A percentile compares a stretch with the other conserved stretches of the same genome.
phyloP scores from a whole-genome alignment of 64 coral and sea anemone genomes.

The Trachythela sp. region DNA sequence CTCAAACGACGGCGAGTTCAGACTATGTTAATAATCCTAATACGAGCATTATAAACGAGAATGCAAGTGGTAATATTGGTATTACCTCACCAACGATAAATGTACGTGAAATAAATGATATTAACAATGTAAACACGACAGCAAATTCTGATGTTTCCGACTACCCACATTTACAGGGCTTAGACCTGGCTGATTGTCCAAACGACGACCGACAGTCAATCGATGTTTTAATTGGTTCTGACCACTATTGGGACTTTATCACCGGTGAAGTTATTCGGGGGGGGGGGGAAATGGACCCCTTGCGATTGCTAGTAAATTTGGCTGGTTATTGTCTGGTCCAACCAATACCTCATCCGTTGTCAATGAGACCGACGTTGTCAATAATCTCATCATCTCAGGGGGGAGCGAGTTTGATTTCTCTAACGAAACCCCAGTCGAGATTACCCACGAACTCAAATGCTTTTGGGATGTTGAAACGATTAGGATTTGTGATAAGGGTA shows the following conservation, averaged over 20 bases:
- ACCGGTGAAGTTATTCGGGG: background rate
- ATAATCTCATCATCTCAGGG: no score
- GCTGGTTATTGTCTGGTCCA: background rate
- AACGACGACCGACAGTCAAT: background rate
- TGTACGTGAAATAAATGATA: background rate
- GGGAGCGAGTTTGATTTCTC: background rate
- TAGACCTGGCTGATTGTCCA: background rate
- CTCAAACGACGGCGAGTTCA: background rate
- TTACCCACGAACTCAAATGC: background rate
- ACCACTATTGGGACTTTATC: background rate
- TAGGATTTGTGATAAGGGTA: background rate
- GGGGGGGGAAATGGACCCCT: background rate
- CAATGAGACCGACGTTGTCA: background rate
- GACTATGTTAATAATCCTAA: background rate
- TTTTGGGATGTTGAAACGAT: background rate
- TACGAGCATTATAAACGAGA: background rate
- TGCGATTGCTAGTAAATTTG: background rate
- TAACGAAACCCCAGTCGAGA: background rate
- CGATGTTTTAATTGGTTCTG: background rate
- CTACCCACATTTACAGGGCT: background rate
- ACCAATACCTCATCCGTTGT: background rate
- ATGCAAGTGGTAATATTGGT: background rate
- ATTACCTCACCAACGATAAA: background rate
- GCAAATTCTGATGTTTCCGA: background rate
- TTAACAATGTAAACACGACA: background rate